phyloP scores from a whole-genome alignment of 2,888 invertebrate species.

The Proisotoma minuta region DNA sequence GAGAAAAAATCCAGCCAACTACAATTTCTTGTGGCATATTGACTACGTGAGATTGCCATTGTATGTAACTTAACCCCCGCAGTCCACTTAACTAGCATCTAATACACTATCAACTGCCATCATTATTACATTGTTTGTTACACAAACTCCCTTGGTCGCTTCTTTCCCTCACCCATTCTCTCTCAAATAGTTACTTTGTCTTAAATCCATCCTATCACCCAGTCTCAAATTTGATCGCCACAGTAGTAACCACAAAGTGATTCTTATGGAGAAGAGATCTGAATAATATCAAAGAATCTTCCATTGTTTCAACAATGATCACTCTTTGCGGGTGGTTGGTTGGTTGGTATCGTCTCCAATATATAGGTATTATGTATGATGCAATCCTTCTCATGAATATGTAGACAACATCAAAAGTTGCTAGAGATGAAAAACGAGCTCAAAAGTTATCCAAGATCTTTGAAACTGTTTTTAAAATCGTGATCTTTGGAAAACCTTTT shows the following conservation, averaged over 20 bases:
- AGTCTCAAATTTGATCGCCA: background rate
- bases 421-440: background rate
- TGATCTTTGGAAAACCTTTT: background rate
- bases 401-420: slow-evolving; percentile 20
- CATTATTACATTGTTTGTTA: slow-evolving; percentile 39
- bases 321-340: slow-evolving; percentile 20
- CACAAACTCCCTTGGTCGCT: slow-evolving; percentile 32
- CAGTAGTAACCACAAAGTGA: slow-evolving; percentile 13
- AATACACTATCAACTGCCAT: slow-evolving; percentile 25
- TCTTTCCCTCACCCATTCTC: slow-evolving; percentile 11
- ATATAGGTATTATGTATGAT: too few species aligned
- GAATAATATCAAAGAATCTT: slow-evolving; percentile 21
- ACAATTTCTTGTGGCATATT: slow-evolving; percentile 21
- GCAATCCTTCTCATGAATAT: slow-evolving; percentile 29
- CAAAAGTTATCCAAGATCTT: background rate
- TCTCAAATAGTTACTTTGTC: background rate
- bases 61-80: slow-evolving; percentile 23
- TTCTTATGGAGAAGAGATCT: slow-evolving; percentile 3
- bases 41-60: slow-evolving; percentile 8
- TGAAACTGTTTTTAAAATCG: background rate
- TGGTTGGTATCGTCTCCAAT: background rate
- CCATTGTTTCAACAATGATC: slow-evolving; percentile 28
- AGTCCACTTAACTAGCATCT: slow-evolving; percentile 28
- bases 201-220: slow-evolving; percentile 35
- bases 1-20: slow-evolving; percentile 30